Conservation (phyloP, 2,113 vertebrate species). For the Etia nguti region DNA sequence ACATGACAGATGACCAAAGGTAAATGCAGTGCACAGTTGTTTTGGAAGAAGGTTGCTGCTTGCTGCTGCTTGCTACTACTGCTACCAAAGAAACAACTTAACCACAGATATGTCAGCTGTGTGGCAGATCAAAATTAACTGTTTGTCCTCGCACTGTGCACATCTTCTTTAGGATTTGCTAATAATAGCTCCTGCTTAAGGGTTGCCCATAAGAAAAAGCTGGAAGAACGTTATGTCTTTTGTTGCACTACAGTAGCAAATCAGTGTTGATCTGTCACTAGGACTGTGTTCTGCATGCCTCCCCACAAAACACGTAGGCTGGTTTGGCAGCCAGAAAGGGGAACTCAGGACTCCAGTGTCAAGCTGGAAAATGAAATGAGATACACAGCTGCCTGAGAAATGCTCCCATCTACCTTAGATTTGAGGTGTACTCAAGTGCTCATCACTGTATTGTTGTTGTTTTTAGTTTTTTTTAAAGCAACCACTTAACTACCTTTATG, state of each 20-base stretch:
- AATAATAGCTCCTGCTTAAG: background rate
- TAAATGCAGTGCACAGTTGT: background rate
- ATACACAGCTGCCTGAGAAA: slow-evolving; percentile 59
- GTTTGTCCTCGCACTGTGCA: background rate
- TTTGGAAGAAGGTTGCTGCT: background rate
- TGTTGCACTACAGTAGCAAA: background rate
- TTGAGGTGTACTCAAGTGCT: background rate
- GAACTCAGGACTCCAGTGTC: slow-evolving; percentile 41
- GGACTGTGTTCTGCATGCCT: slow-evolving; percentile 23
- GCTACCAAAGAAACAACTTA: background rate
- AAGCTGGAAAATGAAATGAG: slow-evolving; percentile 67
- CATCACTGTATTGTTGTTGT: background rate
- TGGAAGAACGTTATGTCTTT: background rate
- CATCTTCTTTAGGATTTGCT: background rate
- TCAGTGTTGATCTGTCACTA: background rate
- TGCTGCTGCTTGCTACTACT: background rate
- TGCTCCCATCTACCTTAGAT: background rate
- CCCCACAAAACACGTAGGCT: slow-evolving; percentile 36
- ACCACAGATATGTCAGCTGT: background rate
- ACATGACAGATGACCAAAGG: background rate
- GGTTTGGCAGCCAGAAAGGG: slow-evolving; percentile 43
- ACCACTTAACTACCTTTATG: background rate
- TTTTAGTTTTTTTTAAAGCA: background rate
- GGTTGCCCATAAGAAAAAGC: background rate
- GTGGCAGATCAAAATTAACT: background rate